Evolutionary conservation across 2,888 invertebrate genomes (phyloP).

Genomic region (Euzophera pinguis): DNA sequence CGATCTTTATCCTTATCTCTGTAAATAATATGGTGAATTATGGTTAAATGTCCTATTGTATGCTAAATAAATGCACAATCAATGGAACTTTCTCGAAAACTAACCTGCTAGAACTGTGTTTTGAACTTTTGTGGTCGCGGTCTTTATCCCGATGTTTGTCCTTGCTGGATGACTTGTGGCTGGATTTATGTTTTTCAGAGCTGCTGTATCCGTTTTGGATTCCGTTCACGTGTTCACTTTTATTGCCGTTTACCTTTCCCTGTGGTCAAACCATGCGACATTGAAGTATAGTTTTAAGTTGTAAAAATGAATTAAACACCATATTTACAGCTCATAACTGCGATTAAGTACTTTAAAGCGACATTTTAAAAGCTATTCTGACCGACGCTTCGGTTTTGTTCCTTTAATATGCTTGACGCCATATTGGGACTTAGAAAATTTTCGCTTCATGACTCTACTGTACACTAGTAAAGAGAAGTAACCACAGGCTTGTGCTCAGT

Average conservation of each 20-base stretch:
- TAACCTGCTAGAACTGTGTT: conserved; percentile 74
- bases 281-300: conserved; percentile 21
- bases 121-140: conserved; percentile 79
- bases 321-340: conserved; percentile 15
- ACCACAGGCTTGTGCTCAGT: conserved; percentile 19
- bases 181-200: conserved; percentile 78
- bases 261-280: conserved; percentile 35
- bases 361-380: conserved; percentile 17
- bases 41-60: conserved; percentile 17
- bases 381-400: conserved; percentile 63
- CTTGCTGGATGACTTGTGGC: conserved; percentile 84
- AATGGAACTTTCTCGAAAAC: conserved; percentile 59
- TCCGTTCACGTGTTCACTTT: conserved; percentile 86
- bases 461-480: conserved; percentile 73
- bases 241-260: conserved; percentile 77
- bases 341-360: neutral
- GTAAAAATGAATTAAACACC: conserved; percentile 18
- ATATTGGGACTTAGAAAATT: conserved; percentile 90
- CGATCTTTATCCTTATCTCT: conserved; percentile 78
- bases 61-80: conserved; percentile 14
- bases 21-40: conserved; percentile 24
- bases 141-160: conserved; percentile 85
- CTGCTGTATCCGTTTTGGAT: conserved; percentile 87
- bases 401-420: conserved; percentile 88
- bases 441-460: conserved; percentile 63